Evolutionary conservation across 1,140 invertebrate genomes (phyloP).

Genomic region (Coelopa frigida): DNA sequence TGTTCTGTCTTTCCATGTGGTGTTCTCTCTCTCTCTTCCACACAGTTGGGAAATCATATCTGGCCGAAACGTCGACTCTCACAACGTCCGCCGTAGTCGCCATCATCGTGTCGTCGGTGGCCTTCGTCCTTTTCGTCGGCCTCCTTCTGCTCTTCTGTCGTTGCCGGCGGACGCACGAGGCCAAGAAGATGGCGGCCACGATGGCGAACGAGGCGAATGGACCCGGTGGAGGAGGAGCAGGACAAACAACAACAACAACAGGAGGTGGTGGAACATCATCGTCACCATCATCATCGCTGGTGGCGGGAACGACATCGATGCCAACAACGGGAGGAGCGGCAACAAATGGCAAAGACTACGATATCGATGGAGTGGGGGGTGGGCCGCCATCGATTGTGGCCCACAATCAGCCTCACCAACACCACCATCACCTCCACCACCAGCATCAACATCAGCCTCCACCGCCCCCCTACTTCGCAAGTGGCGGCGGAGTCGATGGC

Average conservation of each 20-base stretch:
- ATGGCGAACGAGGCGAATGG: conserved; percentile 11
- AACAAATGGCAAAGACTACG: conserved; percentile 28
- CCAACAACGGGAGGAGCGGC: neutral
- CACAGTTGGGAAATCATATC: conserved; percentile 38
- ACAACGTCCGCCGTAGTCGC: conserved; percentile 37
- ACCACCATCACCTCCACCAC: conserved; percentile 13
- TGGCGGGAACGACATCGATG: neutral
- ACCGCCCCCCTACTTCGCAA: conserved; percentile 36
- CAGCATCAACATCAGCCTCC: conserved; percentile 25
- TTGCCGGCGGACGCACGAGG: conserved; percentile 28
- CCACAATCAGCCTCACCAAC: conserved; percentile 16
- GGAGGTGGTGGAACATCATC: neutral
- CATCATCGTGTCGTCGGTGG: conserved; percentile 32
- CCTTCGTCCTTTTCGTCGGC: conserved; percentile 27
- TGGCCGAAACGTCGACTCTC: conserved; percentile 27
- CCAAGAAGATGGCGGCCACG: conserved; percentile 25
- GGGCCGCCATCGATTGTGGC: conserved; percentile 23
- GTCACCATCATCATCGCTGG: neutral
- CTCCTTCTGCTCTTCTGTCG: conserved; percentile 34
- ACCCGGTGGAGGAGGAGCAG: conserved; percentile 1
- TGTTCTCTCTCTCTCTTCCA: conserved; percentile 2
- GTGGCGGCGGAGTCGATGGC: conserved; percentile 35
- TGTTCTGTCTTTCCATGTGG: neutral
- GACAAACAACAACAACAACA: conserved; percentile 11
- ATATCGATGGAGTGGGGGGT: conserved; percentile 35